Base-by-base conservation (phyloP, 2,888 invertebrate genomes). In the Drosophila testacea region DNA sequence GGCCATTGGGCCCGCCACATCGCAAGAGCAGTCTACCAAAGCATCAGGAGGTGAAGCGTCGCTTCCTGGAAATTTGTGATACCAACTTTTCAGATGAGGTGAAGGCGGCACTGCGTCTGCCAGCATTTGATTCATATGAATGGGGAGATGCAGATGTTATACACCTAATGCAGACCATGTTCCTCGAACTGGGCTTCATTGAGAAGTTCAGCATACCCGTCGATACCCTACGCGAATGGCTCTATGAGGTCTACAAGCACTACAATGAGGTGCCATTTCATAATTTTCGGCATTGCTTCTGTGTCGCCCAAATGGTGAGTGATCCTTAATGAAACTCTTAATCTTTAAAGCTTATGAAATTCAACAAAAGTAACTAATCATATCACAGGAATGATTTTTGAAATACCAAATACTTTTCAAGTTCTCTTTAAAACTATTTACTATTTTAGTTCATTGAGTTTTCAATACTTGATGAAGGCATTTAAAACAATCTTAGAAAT, bases 261-360 rank as follows among this genome's bases (percentile, higher is more conserved):
- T 97, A 97, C 94, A 95, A 96, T 93, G 96, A 96, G 93, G 96
- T 97, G 90, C 96, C 96, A 71, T 97, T 97, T 93, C 97, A 97
- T 93, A 97, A 97, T 93, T 97, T 97, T 93, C 94, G 96, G 79
- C 97, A 97, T 91, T 96, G 96, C 92, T 97, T 97, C 93, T 96
- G 96, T 93, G 97, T 97, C 77, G 95, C 96, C 69, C 97, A 97
- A 94, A 97, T 97, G 96, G 96, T 96, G 93, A 93, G 93, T 94
- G 7, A 30, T 30, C 7, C 30, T 7, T 7, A 30, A 22, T 22
- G 6, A 30, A 30, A 30, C 1, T 5, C 30, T 30, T 22, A 3
- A 16, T 27, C 4, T 38, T 38, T 2, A n/a, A 5, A 5, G n/a
- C n/a, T 38, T 38, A 38, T 2, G 10, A 38, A 5, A 0, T n/a